These are phyloP conservation scores for Rhinella marina DNA, from an alignment of 2,797 vertebrate genomes.

Conservation along the genomic window DNA sequence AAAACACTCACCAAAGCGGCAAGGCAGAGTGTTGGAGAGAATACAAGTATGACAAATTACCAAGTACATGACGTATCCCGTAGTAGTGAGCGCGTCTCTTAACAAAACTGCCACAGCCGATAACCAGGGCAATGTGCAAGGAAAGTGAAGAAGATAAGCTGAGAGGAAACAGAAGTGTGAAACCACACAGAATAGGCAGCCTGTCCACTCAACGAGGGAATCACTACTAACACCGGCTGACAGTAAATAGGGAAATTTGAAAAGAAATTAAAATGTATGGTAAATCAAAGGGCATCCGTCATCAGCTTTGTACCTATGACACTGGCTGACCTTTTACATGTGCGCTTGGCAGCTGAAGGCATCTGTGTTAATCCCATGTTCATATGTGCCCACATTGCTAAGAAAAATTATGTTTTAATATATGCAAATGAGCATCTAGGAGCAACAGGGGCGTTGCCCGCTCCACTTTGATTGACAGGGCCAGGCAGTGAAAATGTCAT, in stretches of 20 bases:
- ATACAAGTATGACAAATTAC: background rate
- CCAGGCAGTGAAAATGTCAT: no score
- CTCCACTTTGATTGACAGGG: no score
- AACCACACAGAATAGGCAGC: constrained; percentile 3
- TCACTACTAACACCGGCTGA: background rate
- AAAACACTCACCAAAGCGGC: background rate
- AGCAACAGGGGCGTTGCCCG: no score
- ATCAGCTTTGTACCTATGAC: no score
- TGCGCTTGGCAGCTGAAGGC: no score
- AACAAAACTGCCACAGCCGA: background rate
- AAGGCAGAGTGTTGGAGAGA: background rate
- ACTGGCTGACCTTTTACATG: no score
- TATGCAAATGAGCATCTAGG: no score
- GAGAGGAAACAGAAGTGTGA: constrained; percentile 17
- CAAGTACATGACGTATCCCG: background rate
- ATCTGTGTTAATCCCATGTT: no score
- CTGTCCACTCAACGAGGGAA: background rate
- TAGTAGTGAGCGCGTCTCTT: background rate
- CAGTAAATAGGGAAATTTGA: background rate
- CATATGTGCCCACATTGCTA: no score
- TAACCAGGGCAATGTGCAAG: background rate
- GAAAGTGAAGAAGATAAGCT: constrained; percentile 1
- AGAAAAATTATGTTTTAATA: no score
- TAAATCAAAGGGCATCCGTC: background rate
- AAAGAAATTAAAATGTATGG: background rate